Base-by-base conservation (phyloP, 2,113 vertebrate species). In the Elgaria multicarinata region DNA sequence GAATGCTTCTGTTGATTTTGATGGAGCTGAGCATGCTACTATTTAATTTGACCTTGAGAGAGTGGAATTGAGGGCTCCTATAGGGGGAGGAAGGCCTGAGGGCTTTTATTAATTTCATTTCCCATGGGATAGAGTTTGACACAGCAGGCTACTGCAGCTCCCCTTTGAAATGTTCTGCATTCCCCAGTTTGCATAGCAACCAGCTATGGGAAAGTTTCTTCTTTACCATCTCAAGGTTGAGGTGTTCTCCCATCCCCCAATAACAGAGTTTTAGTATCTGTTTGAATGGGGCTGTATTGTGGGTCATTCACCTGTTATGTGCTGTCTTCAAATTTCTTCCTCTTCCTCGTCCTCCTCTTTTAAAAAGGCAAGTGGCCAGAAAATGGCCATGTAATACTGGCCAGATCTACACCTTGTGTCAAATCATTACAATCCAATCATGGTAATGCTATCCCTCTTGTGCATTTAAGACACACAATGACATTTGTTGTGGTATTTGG, bases 61-160 rank as follows among this genome's bases (percentile, higher is more conserved):
- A n/a, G 36, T 31, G 9, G 28, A 28, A 75, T 46, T 13, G 31
- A 64, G 14, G 31, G 42, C 18, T 75, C 33, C 31, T 50, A 76
- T 69, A 80, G 33, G 44, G 20, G 33, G 13, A 39, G 71, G 42
- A 66, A 76, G 80, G n/a, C 66, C 42, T 80, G 77, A 64, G 67
- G 66, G 26, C 31, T 75, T 83, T 46, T 89, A 75, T 83, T 83
- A 50, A 83, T 76, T 89, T 75, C 33, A 83, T 44, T 71, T 83
- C 42, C 31, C 42, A 4, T 36, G 20, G 80, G 55, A 46, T 62
- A 83, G 24, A 36, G 83, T 53, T 62, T 83, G 22, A 46, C 28
- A 46, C 31, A 16, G 39, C n/a, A 74, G 55, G 53, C 4, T 24
- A 83, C 71, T 76, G 80, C 39, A 75, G 31, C 22, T 87, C 22